phyloP scores from a whole-genome alignment of 2,797 vertebrate species.

The Linurgus olivaceus region DNA sequence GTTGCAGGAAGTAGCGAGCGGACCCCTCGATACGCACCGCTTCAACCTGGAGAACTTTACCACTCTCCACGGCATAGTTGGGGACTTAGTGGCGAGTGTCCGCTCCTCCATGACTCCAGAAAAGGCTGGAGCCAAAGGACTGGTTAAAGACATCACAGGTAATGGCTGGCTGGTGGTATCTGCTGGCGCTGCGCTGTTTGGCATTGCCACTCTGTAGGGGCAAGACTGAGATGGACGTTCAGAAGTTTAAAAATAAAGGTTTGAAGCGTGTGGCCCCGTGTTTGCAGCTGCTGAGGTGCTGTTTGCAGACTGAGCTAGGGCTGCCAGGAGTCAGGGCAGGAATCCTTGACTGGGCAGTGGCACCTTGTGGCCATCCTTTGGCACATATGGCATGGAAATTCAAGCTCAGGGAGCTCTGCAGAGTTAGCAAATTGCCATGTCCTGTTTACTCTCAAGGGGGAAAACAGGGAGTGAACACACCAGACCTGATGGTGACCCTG shows the following conservation, averaged over 20 bases:
- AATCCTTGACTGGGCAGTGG: not conserved
- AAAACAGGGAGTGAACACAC: not conserved
- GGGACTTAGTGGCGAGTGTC: slow-evolving; percentile 83
- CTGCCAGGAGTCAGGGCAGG: not conserved
- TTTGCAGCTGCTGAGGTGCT: not conserved
- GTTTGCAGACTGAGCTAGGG: not conserved
- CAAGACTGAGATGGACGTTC: slow-evolving; percentile 59
- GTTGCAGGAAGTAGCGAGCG: slow-evolving; percentile 83
- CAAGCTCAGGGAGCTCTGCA: not conserved
- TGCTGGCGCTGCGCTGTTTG: slow-evolving; percentile 17
- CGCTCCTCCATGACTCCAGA: slow-evolving; percentile 74
- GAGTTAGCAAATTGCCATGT: not conserved
- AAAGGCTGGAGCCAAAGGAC: slow-evolving; percentile 75
- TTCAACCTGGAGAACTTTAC: slow-evolving; percentile 88
- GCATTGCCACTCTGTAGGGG: not conserved
- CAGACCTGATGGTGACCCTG: not conserved
- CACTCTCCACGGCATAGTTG: slow-evolving; percentile 81
- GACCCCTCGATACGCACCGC: slow-evolving; percentile 76
- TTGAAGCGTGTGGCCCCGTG: not conserved
- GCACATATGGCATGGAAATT: not conserved
- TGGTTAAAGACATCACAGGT: slow-evolving; percentile 87
- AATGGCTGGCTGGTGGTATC: slow-evolving; percentile 69
- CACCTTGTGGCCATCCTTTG: not conserved
- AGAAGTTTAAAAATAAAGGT: slow-evolving; percentile 78
- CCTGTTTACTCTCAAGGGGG: not conserved